A percentile compares a stretch with the other conserved stretches of the same genome.
phyloP scores from a whole-genome alignment of 2,113 vertebrate genomes.

The Rhea americana region DNA sequence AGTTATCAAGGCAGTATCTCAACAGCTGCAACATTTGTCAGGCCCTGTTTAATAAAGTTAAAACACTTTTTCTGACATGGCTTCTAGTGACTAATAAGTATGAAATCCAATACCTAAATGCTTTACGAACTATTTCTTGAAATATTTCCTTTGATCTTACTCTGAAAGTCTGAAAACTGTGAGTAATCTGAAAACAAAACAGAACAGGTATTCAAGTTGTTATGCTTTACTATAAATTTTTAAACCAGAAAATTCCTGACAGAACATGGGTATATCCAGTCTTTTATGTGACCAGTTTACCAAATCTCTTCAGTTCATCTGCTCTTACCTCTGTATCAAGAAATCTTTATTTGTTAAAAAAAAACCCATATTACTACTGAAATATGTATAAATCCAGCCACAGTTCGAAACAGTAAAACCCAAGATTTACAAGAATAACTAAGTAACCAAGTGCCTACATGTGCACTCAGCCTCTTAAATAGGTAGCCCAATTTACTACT shows the following conservation, averaged over 20 bases:
- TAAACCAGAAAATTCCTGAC: neutral
- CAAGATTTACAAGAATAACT: neutral
- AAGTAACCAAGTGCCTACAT: neutral
- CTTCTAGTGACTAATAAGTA: constrained; percentile 4
- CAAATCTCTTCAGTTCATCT: neutral
- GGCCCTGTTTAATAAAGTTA: neutral
- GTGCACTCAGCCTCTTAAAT: neutral
- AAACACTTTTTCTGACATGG: neutral
- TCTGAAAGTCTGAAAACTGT: neutral
- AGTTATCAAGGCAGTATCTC: neutral
- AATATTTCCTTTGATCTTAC: neutral
- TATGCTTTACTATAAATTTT: neutral
- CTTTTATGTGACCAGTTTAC: neutral
- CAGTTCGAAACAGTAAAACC: neutral
- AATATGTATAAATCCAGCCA: neutral
- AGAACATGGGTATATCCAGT: neutral
- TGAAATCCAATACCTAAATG: neutral
- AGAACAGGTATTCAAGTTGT: neutral
- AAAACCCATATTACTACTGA: neutral
- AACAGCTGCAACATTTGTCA: neutral
- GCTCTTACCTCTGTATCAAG: neutral
- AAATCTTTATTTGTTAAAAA: neutral
- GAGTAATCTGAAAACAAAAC: neutral
- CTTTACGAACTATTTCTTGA: neutral
- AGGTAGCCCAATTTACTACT: neutral